Evolutionary conservation across 2,113 vertebrate species (phyloP).

Genomic region (Sphyrna mokarran): DNA sequence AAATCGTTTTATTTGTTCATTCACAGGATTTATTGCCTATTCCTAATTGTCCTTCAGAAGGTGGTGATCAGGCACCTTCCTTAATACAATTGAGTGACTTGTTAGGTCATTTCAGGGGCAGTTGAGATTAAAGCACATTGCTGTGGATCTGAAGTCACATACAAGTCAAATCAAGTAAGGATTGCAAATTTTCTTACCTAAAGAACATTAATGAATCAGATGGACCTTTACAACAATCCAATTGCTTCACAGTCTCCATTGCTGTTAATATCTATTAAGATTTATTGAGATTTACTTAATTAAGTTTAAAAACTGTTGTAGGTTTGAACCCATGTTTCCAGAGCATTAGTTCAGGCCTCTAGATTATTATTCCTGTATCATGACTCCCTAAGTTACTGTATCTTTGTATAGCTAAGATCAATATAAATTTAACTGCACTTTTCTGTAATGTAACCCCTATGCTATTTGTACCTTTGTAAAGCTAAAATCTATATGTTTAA

Average conservation of each 20-base stretch:
- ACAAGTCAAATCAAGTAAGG: neutral
- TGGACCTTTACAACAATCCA: neutral
- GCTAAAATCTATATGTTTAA: neutral
- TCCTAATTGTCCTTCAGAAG: too few relatives aligned
- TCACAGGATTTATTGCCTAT: too few relatives aligned
- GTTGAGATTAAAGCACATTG: neutral
- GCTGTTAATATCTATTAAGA: neutral
- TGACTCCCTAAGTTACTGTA: neutral
- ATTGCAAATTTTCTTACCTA: neutral
- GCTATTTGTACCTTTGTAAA: neutral
- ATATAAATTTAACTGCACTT: too few relatives aligned
- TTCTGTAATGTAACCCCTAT: neutral
- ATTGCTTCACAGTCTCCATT: neutral
- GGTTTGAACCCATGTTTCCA: neutral
- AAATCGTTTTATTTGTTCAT: too few relatives aligned
- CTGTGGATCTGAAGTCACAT: neutral
- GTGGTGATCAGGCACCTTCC: too few relatives aligned
- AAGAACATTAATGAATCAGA: neutral
- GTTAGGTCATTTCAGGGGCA: neutral
- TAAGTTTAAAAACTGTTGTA: neutral
- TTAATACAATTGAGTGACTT: neutral
- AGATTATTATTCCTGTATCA: too few relatives aligned
- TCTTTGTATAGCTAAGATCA: neutral
- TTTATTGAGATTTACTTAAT: neutral
- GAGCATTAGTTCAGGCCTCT: neutral